A percentile compares a stretch with the other conserved stretches of the same genome.
Evolutionary conservation across 2,797 vertebrate species (phyloP).

Genomic region (Danio tinwini): DNA sequence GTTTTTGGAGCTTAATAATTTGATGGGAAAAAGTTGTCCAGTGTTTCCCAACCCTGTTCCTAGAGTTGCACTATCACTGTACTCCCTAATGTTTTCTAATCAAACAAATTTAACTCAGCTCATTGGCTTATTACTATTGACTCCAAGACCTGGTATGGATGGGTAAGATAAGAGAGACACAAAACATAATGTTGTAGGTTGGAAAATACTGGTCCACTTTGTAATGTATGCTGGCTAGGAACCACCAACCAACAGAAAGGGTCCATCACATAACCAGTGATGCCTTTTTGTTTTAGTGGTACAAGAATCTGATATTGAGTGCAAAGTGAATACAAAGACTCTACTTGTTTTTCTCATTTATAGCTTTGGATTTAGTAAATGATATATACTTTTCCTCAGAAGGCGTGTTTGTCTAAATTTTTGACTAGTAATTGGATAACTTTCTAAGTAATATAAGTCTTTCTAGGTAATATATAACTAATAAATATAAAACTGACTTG

Average conservation of each 20-base stretch:
- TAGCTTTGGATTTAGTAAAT: too few relatives aligned
- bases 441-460: neutral
- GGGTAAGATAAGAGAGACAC: neutral
- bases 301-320: neutral
- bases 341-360: neutral
- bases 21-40: neutral
- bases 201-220: neutral
- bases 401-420: neutral
- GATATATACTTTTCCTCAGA: neutral
- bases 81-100: neutral
- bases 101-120: neutral
- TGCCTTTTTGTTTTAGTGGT: neutral
- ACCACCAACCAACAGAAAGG: too few relatives aligned
- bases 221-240: neutral
- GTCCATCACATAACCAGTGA: neutral
- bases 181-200: neutral
- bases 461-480: too few relatives aligned
- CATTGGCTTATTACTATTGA: neutral
- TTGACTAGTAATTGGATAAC: neutral
- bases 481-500: neutral
- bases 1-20: neutral
- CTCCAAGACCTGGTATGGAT: neutral
- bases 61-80: neutral
- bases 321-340: neutral
- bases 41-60: neutral